Conservation (phyloP, 2,888 invertebrate genomes). For the Cylindroiulus punctatus region DNA sequence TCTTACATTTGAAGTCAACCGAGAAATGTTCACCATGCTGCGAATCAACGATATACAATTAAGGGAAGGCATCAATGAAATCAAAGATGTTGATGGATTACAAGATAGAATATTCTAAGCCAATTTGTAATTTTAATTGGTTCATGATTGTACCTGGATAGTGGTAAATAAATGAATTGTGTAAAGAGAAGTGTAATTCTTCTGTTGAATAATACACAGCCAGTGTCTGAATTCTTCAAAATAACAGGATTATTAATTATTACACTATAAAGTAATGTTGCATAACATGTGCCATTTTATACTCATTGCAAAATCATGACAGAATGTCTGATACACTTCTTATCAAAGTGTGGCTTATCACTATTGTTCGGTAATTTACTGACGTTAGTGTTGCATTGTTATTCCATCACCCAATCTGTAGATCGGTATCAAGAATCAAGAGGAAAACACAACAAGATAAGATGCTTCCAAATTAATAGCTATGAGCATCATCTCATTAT, state of each 20-base stretch:
- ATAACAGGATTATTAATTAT: too few species aligned
- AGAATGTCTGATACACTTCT: neutral
- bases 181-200: neutral
- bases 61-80: constrained; percentile 70
- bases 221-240: too few species aligned
- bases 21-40: constrained; percentile 64
- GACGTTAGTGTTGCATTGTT: neutral
- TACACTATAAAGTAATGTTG: too few species aligned
- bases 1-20: constrained; percentile 62
- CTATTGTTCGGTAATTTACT: neutral
- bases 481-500: neutral
- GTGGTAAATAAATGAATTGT: neutral
- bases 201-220: too few species aligned
- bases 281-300: neutral
- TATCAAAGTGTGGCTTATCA: neutral
- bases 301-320: neutral
- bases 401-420: neutral
- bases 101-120: constrained; percentile 61
- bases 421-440: neutral
- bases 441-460: neutral
- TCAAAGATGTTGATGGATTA: constrained; percentile 67
- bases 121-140: neutral
- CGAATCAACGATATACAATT: constrained; percentile 65
- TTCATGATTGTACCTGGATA: neutral
- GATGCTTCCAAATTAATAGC: neutral